phyloP scores from a whole-genome alignment of 2,888 invertebrate genomes.

The Cylloceria caligata region DNA sequence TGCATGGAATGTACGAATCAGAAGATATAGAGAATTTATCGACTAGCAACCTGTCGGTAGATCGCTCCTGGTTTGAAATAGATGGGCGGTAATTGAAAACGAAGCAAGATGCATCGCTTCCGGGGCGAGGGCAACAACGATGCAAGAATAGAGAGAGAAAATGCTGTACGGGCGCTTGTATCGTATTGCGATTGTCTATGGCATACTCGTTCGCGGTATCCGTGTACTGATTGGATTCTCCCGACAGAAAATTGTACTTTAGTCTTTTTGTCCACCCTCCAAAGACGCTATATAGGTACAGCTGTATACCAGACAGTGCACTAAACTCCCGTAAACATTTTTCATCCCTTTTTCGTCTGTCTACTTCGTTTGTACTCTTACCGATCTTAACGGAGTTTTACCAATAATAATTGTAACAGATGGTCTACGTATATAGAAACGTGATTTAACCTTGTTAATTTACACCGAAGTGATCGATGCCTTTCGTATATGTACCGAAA shows the following conservation, averaged over 20 bases:
- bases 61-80: slow-evolving; percentile 58
- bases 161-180: slow-evolving; percentile 1
- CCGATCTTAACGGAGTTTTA: not conserved
- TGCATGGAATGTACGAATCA: slow-evolving; percentile 56
- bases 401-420: slow-evolving; percentile 17
- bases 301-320: not conserved
- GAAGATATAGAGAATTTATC: slow-evolving; percentile 66
- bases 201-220: slow-evolving; percentile 54
- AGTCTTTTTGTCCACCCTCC: slow-evolving; percentile 3
- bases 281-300: slow-evolving; percentile 30
- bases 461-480: too few relatives aligned
- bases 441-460: too few relatives aligned
- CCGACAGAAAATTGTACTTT: slow-evolving; percentile 52
- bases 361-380: not conserved
- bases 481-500: too few relatives aligned
- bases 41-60: slow-evolving; percentile 61
- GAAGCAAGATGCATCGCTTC: slow-evolving; percentile 62
- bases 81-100: slow-evolving; percentile 67
- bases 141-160: slow-evolving; percentile 28
- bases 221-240: slow-evolving; percentile 60
- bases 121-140: slow-evolving; percentile 33
- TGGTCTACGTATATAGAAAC: too few relatives aligned
- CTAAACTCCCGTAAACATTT: not conserved
- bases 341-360: not conserved
- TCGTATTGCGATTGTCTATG: slow-evolving; percentile 40